These are phyloP conservation scores for Dromiciops gliroides DNA, from an alignment of 2,113 vertebrate species.

Conservation along the genomic window DNA sequence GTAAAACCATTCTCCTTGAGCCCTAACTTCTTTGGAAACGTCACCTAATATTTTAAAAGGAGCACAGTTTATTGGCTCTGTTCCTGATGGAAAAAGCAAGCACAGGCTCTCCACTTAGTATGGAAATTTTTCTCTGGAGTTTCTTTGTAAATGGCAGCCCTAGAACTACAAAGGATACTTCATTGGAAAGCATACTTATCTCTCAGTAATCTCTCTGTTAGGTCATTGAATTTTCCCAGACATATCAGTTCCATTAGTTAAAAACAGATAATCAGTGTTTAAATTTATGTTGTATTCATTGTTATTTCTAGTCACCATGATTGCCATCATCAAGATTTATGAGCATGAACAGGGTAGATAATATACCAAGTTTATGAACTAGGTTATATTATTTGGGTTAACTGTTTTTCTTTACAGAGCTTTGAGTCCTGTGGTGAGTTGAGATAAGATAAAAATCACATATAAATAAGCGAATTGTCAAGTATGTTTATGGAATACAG, in stretches of 20 bases:
- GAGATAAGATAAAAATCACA: not conserved
- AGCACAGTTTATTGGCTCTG: conserved; percentile 67
- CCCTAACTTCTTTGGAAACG: conserved; percentile 64
- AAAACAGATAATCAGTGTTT: not conserved
- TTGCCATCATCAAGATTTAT: not conserved
- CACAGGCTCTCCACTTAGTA: conserved; percentile 55
- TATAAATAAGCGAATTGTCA: not conserved
- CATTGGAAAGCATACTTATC: conserved; percentile 29
- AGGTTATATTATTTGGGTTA: not conserved
- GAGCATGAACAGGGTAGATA: not conserved
- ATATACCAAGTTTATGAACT: not conserved
- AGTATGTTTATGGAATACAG: not conserved
- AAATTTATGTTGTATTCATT: not conserved
- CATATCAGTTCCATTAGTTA: not conserved
- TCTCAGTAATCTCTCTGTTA: conserved; percentile 29
- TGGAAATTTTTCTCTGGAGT: conserved; percentile 47
- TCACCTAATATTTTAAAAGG: conserved; percentile 66
- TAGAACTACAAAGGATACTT: conserved; percentile 35
- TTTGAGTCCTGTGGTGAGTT: not conserved
- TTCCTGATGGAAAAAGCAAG: conserved; percentile 72
- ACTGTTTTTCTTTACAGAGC: not conserved
- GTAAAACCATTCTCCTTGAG: conserved; percentile 67
- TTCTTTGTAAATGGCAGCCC: conserved; percentile 51
- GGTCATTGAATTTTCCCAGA: conserved; percentile 24
- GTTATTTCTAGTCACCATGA: not conserved